A percentile compares a stretch with the other conserved stretches of the same genome.
phyloP scores from a whole-genome alignment of 2,113 vertebrate genomes.

The Notothenia coriiceps region DNA sequence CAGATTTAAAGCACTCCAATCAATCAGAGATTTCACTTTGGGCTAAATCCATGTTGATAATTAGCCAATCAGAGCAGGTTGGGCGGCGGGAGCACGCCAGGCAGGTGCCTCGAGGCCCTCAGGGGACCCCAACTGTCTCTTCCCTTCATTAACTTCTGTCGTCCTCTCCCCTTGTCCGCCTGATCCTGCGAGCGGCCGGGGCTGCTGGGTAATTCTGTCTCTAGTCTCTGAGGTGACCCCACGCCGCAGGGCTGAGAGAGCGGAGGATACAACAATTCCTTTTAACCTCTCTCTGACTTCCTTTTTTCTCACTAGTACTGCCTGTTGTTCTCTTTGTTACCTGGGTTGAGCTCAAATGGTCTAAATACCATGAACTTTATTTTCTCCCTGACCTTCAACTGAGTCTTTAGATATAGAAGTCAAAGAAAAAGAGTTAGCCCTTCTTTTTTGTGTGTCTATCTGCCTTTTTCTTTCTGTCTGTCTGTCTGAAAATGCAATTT shows the following conservation, averaged over 20 bases:
- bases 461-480: constrained; percentile 16
- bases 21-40: constrained; percentile 83
- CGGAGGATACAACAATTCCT: constrained; percentile 74
- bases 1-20: constrained; percentile 79
- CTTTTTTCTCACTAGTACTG: constrained; percentile 41
- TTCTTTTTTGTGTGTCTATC: constrained; percentile 39
- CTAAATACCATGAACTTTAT: constrained; percentile 56
- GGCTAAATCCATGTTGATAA: constrained; percentile 83
- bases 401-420: constrained; percentile 46
- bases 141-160: constrained; percentile 87
- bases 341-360: constrained; percentile 45
- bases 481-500: constrained; percentile 60
- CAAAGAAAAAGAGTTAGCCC: constrained; percentile 39
- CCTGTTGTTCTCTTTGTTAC: constrained; percentile 56
- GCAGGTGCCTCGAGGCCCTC: constrained; percentile 75
- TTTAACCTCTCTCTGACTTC: constrained; percentile 73
- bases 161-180: constrained; percentile 84
- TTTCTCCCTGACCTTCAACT: constrained; percentile 49
- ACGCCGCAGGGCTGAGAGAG: constrained; percentile 81
- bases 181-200: constrained; percentile 79
- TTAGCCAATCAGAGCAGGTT: constrained; percentile 79
- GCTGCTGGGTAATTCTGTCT: constrained; percentile 87
- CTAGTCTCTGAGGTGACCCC: constrained; percentile 84
- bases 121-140: constrained; percentile 82
- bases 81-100: constrained; percentile 65